phyloP scores from a whole-genome alignment of 2,888 invertebrate genomes.

The Zaprionus lineosus region DNA sequence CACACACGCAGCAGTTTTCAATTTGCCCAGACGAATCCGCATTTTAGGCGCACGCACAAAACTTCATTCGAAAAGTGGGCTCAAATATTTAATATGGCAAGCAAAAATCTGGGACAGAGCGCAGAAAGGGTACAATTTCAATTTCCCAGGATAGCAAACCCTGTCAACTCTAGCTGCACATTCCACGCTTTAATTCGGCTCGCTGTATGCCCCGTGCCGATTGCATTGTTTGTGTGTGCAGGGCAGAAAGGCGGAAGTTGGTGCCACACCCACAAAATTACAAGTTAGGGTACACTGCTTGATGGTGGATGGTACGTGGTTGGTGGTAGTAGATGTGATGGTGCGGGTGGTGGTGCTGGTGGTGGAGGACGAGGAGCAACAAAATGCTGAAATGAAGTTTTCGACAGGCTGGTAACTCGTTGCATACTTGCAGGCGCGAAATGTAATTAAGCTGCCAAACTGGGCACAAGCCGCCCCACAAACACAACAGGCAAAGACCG shows the following conservation, averaged over 20 bases:
- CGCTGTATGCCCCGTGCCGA: slow-evolving; percentile 14
- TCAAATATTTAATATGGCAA: slow-evolving; percentile 51
- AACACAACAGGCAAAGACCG: slow-evolving; percentile 30
- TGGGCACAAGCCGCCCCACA: slow-evolving; percentile 8
- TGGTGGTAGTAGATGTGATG: too few relatives aligned
- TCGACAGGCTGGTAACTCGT: slow-evolving; percentile 34
- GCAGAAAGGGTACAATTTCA: too few relatives aligned
- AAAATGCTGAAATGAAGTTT: slow-evolving; percentile 48
- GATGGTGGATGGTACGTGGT: too few relatives aligned
- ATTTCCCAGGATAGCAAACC: not conserved
- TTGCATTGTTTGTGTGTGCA: slow-evolving; percentile 40
- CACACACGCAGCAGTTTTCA: slow-evolving; percentile 69
- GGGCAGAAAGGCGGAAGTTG: too few relatives aligned
- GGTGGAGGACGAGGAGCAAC: too few relatives aligned
- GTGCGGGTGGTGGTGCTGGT: too few relatives aligned
- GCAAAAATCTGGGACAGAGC: slow-evolving; percentile 20
- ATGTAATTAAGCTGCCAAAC: slow-evolving; percentile 73
- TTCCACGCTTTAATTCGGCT: too few relatives aligned
- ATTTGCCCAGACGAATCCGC: slow-evolving; percentile 48
- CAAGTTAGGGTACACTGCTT: too few relatives aligned
- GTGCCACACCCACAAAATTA: slow-evolving; percentile 34
- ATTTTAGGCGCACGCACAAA: slow-evolving; percentile 41
- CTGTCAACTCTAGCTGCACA: not conserved
- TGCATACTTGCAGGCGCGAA: slow-evolving; percentile 75
- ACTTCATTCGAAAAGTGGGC: slow-evolving; percentile 8